Base-by-base conservation (phyloP, 2,113 vertebrate species). In the Nothobranchius kuhntae region DNA sequence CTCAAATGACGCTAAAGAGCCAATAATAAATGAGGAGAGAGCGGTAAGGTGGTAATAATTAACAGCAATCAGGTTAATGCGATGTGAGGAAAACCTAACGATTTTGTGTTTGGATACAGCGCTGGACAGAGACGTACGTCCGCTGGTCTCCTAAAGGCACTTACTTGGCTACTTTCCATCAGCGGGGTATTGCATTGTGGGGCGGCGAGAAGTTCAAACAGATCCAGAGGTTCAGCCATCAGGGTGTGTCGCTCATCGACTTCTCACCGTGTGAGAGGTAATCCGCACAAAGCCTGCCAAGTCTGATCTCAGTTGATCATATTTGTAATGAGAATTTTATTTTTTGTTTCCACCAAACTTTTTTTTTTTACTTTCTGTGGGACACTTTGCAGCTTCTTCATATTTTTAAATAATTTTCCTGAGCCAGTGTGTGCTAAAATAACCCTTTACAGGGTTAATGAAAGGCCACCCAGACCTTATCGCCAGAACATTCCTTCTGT, bases 141-240 rank as follows among this genome's bases (percentile, higher is more conserved):
- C 96, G 97, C 36, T 99, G 98, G 98, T 99, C 98, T 59, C 97
- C 96, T 0, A 98, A 94, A 89, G 98, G 98, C 7, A 99, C 96
- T 44, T 99, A 98, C 87, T 78, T 99, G 83, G 97, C 96, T 6
- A 99, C 98, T 0, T 99, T 98, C 75, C 98, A 99, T 67, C 97
- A 98, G 76, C 91, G 96, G 46, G 98, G 98, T 77, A 99, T 99
- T 0, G 97, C 98, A 0, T 87, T 99, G 44, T 99, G 98, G 97
- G 97, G 97, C 2, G 98, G 98, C n/a, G 98, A 99, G 91, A 98
- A 98, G 53, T 99, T 99, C 92, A 98, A 98, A 60, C 98, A 99
- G 89, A 99, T 99, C 45, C 98, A 99, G 86, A 94, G 96, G 63
- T 99, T 99, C 84, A 96, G 96, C 78, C 97, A 99, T 79, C 95